Percentiles rank a stretch among this genome's conserved stretches.
phyloP scores from a whole-genome alignment of 1,140 invertebrate genomes.

The Oscheius sp. region DNA sequence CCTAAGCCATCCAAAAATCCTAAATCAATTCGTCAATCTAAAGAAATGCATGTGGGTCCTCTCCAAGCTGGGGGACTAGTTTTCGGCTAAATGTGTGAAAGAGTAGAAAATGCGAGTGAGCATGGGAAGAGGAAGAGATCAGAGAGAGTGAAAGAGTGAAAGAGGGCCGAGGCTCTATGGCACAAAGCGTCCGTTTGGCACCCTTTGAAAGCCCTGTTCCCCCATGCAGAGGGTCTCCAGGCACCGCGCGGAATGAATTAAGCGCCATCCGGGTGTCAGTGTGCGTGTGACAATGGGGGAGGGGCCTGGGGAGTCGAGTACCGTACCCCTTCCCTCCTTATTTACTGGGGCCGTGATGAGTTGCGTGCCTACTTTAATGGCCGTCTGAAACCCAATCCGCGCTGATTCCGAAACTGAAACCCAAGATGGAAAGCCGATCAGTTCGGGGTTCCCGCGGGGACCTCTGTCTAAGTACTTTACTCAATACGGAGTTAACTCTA shows the following conservation, averaged over 20 bases:
- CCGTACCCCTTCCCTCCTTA: neutral
- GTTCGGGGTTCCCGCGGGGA: neutral
- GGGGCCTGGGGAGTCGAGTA: too few species aligned
- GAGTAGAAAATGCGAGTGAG: neutral
- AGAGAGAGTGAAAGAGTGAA: neutral
- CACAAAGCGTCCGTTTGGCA: neutral
- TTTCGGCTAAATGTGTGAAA: neutral
- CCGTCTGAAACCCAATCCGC: neutral
- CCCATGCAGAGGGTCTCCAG: neutral
- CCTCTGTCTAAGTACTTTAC: too few species aligned
- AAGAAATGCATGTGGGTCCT: neutral
- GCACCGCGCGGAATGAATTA: neutral
- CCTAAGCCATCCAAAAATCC: neutral
- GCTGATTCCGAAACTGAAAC: slow-evolving; percentile 3
- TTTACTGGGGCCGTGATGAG: slow-evolving; percentile 1
- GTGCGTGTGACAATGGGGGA: neutral
- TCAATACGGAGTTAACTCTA: too few species aligned
- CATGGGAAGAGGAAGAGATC: neutral
- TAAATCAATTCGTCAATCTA: neutral
- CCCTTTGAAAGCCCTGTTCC: neutral
- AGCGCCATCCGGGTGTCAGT: neutral
- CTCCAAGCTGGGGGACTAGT: neutral
- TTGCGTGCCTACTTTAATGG: slow-evolving; percentile 10
- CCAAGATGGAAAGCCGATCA: neutral
- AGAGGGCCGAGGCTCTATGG: neutral